Percentiles rank a stretch among this genome's conserved stretches.
phyloP scores from a whole-genome alignment of 2,888 invertebrate species.

The Microctonus brassicae region DNA sequence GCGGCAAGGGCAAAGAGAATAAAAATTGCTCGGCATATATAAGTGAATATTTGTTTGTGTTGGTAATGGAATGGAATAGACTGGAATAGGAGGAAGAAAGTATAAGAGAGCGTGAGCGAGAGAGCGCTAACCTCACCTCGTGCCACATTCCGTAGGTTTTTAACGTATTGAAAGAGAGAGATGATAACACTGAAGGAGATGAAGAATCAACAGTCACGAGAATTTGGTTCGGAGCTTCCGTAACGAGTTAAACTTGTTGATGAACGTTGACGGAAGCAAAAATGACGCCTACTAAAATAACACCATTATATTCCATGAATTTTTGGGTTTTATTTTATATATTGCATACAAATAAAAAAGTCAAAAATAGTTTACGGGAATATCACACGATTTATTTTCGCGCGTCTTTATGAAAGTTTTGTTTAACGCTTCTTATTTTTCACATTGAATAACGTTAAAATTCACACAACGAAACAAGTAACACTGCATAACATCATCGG shows the following conservation, averaged over 20 bases:
- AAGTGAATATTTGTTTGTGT: not conserved
- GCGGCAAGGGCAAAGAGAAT: not conserved
- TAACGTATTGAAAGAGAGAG: slow-evolving; percentile 45
- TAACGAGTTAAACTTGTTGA: not conserved
- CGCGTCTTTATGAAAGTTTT: not conserved
- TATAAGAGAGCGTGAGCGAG: slow-evolving; percentile 38
- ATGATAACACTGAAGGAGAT: too few relatives aligned
- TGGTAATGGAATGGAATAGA: not conserved
- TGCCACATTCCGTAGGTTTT: slow-evolving; percentile 67
- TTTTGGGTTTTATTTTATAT: not conserved
- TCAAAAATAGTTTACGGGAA: not conserved
- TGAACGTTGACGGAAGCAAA: not conserved
- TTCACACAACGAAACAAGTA: not conserved
- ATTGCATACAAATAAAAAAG: not conserved
- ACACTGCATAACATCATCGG: not conserved
- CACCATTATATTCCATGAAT: not conserved
- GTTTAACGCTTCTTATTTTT: slow-evolving; percentile 33
- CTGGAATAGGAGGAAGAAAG: slow-evolving; percentile 23
- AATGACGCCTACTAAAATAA: not conserved
- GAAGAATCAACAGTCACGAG: slow-evolving; percentile 20
- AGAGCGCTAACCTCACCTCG: slow-evolving; percentile 64
- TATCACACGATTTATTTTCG: slow-evolving; percentile 39
- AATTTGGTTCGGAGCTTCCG: not conserved
- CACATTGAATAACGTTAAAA: not conserved
- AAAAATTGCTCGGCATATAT: not conserved